Percentiles rank a stretch among this genome's conserved stretches.
Conservation (phyloP, 2,113 vertebrate genomes). For the Pituophis catenifer region DNA sequence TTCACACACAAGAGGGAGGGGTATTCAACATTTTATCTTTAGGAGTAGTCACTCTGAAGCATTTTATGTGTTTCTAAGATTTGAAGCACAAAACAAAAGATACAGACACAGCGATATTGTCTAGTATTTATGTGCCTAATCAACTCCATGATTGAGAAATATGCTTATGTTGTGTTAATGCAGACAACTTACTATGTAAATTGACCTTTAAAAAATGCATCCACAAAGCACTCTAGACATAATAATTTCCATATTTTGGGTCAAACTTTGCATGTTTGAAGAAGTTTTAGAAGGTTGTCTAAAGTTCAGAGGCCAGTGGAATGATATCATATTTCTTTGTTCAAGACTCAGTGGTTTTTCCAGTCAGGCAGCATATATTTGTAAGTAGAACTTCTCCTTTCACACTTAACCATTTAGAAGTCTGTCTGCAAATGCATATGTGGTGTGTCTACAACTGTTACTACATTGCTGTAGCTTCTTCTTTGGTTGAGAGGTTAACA, state of each 20-base stretch:
- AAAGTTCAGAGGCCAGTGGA: constrained; percentile 16
- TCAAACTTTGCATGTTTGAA: not conserved
- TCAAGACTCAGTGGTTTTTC: constrained; percentile 21
- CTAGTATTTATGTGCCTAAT: not conserved
- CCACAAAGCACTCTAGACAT: constrained; percentile 20
- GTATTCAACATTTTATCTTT: not conserved
- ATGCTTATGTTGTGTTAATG: not conserved
- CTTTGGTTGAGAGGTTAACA: not conserved
- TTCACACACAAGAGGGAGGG: not conserved
- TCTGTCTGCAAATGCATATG: not conserved
- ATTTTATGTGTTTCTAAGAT: not conserved
- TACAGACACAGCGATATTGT: not conserved
- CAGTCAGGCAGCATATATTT: constrained; percentile 5
- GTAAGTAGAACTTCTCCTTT: not conserved
- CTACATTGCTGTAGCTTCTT: not conserved
- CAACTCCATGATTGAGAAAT: not conserved
- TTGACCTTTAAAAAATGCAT: constrained; percentile 10
- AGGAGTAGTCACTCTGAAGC: not conserved
- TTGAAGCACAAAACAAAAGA: not conserved
- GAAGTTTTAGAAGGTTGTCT: constrained; percentile 20
- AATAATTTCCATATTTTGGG: constrained; percentile 28
- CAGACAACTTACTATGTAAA: constrained; percentile 5
- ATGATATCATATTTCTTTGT: constrained; percentile 11
- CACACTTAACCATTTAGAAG: not conserved
- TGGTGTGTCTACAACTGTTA: not conserved